Evolutionary conservation across 1,140 invertebrate species (phyloP), one percentile per base, ranked within the genome.

Genomic region (Drosophila persimilis): DNA sequence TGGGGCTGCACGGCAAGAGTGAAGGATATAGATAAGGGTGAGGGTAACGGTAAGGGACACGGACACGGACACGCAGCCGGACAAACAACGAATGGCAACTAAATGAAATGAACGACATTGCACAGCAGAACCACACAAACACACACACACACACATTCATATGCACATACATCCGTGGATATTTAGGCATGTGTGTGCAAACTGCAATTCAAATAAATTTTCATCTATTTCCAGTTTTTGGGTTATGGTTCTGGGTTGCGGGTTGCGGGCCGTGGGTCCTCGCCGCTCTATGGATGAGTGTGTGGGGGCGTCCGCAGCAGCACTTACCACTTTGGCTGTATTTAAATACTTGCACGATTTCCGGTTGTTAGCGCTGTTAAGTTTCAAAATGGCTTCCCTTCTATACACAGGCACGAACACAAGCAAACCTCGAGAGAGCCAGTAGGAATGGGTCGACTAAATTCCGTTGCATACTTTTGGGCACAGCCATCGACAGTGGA

Each of bases 301-400:
- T 13, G 35, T 39, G 35, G 9, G 61, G 46, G 51, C 39, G 48
- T 69, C 62, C 67, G 54, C 66, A 67, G 31, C 31, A 31, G 65
- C 77, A 88, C 74, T 86, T 81, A 59, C 73, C 81, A 73, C 58
- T 86, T 69, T 74, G 73, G 73, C 54, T 75, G 60, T 72, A 83
- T 88, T 81, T 83, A 88, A 86, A 88, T 88, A 88, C 83, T 86
- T 88, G 78, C 78, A 83, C 83, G 74, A 88, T 83, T 86, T 86
- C 83, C 83, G 83, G 73, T 88, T 88, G 81, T 85, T 86, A 81
- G 73, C 73, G 81, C 69, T 77, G 58, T 62, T 77, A 80, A 78
- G 58, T 72, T 86, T 81, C 65, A 88, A 86, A 86, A 81, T 88
- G 81, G 77, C 81, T 86, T 78, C 60, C 81, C 17, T 31, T 9